phyloP scores from a whole-genome alignment of 2,888 invertebrate genomes.

The Arrhopalites spinosus region DNA sequence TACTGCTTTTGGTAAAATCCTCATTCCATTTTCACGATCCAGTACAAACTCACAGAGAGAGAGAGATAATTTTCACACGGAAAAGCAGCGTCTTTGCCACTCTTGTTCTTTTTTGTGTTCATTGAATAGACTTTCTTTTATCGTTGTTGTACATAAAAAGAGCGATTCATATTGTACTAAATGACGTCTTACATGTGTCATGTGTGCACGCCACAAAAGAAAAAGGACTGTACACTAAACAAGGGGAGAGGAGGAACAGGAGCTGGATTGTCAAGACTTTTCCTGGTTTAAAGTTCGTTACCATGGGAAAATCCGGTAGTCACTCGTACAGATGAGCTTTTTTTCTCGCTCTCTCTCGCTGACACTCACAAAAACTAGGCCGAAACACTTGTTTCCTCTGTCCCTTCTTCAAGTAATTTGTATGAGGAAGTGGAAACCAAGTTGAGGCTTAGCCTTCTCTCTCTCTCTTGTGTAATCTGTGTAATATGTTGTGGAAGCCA shows the following conservation, averaged over 20 bases:
- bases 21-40: neutral
- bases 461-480: too few relatives aligned
- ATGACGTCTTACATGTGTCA: neutral
- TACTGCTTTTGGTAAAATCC: too few relatives aligned
- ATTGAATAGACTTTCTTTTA: conserved; percentile 5
- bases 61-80: neutral
- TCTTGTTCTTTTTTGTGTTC: neutral
- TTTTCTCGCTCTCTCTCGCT: too few relatives aligned
- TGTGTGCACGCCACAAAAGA: neutral
- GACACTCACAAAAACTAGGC: conserved; percentile 22
- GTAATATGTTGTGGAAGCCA: too few relatives aligned
- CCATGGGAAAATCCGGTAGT: conserved; percentile 26
- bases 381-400: conserved; percentile 44
- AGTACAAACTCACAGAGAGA: neutral
- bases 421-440: conserved; percentile 36
- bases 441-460: too few relatives aligned
- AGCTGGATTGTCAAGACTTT: neutral
- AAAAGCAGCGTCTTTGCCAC: neutral
- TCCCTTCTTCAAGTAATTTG: conserved; percentile 29
- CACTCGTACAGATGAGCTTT: too few relatives aligned
- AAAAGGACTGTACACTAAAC: neutral
- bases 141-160: neutral
- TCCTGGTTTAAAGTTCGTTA: conserved; percentile 5
- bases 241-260: neutral
- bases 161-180: neutral